Percentiles rank a stretch among this genome's conserved stretches.
These are phyloP conservation scores for Miltochrista miniata DNA, from an alignment of 2,888 invertebrate species.

Conservation along the genomic window DNA sequence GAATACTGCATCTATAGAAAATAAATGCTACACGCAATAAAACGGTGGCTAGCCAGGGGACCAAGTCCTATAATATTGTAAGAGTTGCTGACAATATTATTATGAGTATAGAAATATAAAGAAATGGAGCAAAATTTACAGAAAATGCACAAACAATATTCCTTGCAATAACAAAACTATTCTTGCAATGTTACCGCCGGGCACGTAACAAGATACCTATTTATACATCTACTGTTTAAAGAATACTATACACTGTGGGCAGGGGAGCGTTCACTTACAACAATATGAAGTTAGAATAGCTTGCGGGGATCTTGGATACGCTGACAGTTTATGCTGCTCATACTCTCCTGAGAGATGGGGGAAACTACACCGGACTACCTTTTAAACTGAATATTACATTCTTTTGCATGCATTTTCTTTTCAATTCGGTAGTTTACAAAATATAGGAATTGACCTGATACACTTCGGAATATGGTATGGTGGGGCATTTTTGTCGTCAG, in stretches of 20 bases:
- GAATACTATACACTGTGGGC: slow-evolving; percentile 13
- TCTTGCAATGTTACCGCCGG: neutral
- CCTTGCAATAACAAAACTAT: slow-evolving; percentile 1
- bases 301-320: neutral
- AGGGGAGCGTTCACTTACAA: slow-evolving; percentile 17
- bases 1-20: too few relatives aligned
- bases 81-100: too few relatives aligned
- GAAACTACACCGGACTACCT: neutral
- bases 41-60: too few relatives aligned
- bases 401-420: too few relatives aligned
- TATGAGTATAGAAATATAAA: too few relatives aligned
- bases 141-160: slow-evolving; percentile 1
- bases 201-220: neutral
- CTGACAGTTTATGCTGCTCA: slow-evolving; percentile 1
- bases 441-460: too few relatives aligned
- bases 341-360: neutral
- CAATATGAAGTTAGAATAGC: slow-evolving; percentile 3
- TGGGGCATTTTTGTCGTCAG: too few relatives aligned
- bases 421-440: too few relatives aligned
- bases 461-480: too few relatives aligned
- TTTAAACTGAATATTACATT: too few relatives aligned
- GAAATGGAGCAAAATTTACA: neutral
- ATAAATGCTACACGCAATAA: too few relatives aligned
- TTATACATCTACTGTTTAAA: slow-evolving; percentile 9
- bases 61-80: too few relatives aligned